Percentiles rank a stretch among this genome's conserved stretches.
Evolutionary conservation across 1,140 invertebrate genomes (phyloP).

Genomic region (Aphelenchoides fujianensis): DNA sequence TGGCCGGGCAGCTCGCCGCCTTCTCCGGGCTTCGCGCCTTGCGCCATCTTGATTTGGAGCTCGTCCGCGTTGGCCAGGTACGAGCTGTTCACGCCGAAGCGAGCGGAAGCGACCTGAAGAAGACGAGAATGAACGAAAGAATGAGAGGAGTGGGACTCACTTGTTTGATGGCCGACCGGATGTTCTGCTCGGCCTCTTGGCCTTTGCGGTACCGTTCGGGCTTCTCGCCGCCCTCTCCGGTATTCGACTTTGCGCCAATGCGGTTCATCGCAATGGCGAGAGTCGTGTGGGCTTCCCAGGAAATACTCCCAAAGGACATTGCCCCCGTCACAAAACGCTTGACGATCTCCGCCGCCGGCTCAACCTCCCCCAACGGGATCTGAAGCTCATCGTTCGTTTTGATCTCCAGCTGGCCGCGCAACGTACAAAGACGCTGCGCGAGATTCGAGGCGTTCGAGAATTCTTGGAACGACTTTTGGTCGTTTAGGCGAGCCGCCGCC

Average conservation of each 20-base stretch:
- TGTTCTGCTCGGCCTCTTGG: conserved; percentile 72
- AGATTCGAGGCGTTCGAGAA: conserved; percentile 83
- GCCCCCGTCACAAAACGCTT: conserved; percentile 75
- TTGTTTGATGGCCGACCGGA: conserved; percentile 73
- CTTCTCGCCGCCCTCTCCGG: conserved; percentile 86
- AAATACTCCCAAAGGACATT: conserved; percentile 89
- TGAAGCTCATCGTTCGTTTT: conserved; percentile 71
- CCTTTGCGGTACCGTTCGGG: conserved; percentile 74
- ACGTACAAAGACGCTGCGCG: conserved; percentile 79
- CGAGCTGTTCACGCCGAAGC: conserved; percentile 94
- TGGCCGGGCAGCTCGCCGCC: conserved; percentile 87
- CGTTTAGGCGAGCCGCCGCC: conserved; percentile 81
- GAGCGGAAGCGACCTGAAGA: conserved; percentile 84
- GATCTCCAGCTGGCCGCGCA: conserved; percentile 85
- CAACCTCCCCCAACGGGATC: conserved; percentile 81
- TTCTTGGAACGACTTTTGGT: conserved; percentile 77
- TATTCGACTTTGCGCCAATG: conserved; percentile 91
- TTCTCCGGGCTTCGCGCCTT: conserved; percentile 92
- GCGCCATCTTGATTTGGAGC: conserved; percentile 97
- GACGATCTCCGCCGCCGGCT: conserved; percentile 85
- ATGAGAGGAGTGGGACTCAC: conserved; percentile 51
- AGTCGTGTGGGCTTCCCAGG: conserved; percentile 86
- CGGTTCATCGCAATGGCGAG: conserved; percentile 95
- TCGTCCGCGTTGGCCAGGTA: conserved; percentile 94
- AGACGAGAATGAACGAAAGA: too few species aligned